A percentile compares a stretch with the other conserved stretches of the same genome.
These are phyloP conservation scores for Megalops cyprinoides DNA, from an alignment of 2,797 vertebrate species.

Conservation along the genomic window DNA sequence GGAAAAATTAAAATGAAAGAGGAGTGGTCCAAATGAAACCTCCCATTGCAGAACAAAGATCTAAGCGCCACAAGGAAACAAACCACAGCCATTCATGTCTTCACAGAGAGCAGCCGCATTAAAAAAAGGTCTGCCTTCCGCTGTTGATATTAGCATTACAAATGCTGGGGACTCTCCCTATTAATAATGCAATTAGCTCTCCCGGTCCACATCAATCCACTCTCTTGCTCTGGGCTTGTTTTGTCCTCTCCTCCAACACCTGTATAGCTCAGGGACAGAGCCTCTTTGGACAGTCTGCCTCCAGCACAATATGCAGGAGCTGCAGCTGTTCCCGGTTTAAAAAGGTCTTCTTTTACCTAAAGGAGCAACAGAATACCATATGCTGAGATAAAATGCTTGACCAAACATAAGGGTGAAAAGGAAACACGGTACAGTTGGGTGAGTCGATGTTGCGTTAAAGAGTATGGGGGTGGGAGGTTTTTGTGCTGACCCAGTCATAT, in stretches of 20 bases:
- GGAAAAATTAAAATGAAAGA: constrained; percentile 24
- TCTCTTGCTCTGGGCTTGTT: neutral
- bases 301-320: neutral
- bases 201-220: neutral
- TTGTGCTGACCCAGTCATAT: neutral
- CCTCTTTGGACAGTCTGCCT: neutral
- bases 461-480: neutral
- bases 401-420: neutral
- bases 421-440: neutral
- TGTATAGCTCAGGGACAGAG: neutral
- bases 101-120: constrained; percentile 27
- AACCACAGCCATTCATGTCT: constrained; percentile 26
- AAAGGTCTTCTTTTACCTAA: too few relatives aligned
- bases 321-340: neutral
- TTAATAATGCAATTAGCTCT: constrained; percentile 31
- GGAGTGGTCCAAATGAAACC: neutral
- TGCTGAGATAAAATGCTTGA: too few relatives aligned
- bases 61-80: constrained; percentile 30
- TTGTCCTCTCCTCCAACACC: neutral
- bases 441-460: neutral
- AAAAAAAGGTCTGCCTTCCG: neutral
- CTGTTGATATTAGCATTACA: constrained; percentile 43
- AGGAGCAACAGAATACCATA: too few relatives aligned
- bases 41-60: constrained; percentile 22
- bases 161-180: constrained; percentile 30